Conservation (phyloP, 2,113 vertebrate genomes). For the Channa argus region DNA sequence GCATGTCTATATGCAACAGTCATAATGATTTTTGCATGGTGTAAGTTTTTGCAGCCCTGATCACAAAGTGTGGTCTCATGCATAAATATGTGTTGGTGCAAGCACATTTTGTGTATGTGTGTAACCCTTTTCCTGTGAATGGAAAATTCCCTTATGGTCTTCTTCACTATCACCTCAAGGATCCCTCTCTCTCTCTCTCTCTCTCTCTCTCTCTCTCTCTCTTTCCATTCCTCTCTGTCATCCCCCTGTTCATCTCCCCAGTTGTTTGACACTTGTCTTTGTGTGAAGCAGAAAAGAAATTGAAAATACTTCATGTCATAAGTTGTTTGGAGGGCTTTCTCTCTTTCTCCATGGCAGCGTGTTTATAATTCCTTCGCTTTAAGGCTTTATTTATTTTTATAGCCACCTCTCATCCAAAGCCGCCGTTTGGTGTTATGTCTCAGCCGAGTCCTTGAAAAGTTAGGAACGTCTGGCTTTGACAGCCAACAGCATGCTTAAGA, state of each 20-base stretch:
- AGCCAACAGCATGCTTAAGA: slow-evolving; percentile 56
- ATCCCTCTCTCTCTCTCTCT: slow-evolving; percentile 33
- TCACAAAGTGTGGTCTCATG: slow-evolving; percentile 4
- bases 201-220: too few relatives aligned
- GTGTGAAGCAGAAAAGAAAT: slow-evolving; percentile 73
- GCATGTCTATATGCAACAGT: background rate
- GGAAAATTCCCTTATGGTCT: slow-evolving; percentile 84
- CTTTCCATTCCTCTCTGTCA: slow-evolving; percentile 64
- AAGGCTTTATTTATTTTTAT: slow-evolving; percentile 79
- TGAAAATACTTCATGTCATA: slow-evolving; percentile 81
- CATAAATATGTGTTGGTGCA: background rate
- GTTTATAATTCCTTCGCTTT: slow-evolving; percentile 79
- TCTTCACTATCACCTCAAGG: slow-evolving; percentile 74
- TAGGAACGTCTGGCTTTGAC: slow-evolving; percentile 56
- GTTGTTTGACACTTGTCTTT: slow-evolving; percentile 82
- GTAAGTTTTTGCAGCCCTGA: background rate
- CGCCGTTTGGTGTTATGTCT: slow-evolving; percentile 77
- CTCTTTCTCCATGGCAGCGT: slow-evolving; percentile 55
- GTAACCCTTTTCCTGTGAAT: slow-evolving; percentile 63
- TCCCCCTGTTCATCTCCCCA: slow-evolving; percentile 54
- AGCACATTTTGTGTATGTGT: slow-evolving; percentile 67
- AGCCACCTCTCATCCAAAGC: slow-evolving; percentile 68
- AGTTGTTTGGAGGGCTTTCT: slow-evolving; percentile 69
- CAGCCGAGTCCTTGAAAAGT: slow-evolving; percentile 47
- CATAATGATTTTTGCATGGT: background rate